Evolutionary conservation across 2,113 vertebrate species (phyloP).

Genomic region (Poeciliopsis prolifica): DNA sequence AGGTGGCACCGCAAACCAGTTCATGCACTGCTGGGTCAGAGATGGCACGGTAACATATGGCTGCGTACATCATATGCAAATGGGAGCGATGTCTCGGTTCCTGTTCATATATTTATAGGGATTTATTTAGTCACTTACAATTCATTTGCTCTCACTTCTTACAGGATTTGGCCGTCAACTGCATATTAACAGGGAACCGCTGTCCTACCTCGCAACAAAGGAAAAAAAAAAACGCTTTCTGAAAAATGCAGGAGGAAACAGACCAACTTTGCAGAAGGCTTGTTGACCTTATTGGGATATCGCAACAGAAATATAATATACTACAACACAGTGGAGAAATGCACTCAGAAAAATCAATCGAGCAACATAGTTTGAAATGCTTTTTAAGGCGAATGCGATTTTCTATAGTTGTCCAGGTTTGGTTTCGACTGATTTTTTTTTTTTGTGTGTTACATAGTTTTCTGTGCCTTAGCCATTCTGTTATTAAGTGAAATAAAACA

Average conservation of each 20-base stretch:
- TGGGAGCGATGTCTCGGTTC: background rate
- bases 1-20: background rate
- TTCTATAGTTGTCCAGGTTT: too few species aligned
- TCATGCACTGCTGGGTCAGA: background rate
- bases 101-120: conserved; percentile 8
- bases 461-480: background rate
- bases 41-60: background rate
- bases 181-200: background rate
- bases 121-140: conserved; percentile 4
- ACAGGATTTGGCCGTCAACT: background rate
- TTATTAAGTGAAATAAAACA: conserved; percentile 6
- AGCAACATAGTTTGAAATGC: conserved; percentile 13
- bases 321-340: background rate
- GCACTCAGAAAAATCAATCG: background rate
- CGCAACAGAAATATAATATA: conserved; percentile 11
- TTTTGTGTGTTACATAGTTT: background rate
- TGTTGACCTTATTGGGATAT: conserved; percentile 2
- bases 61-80: background rate
- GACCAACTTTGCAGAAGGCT: background rate
- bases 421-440: background rate
- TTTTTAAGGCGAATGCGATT: background rate
- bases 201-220: background rate
- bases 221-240: background rate
- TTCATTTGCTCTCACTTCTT: background rate
- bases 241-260: conserved; percentile 40